phyloP scores from a whole-genome alignment of 2,113 vertebrate species.

The Hylia prasina region DNA sequence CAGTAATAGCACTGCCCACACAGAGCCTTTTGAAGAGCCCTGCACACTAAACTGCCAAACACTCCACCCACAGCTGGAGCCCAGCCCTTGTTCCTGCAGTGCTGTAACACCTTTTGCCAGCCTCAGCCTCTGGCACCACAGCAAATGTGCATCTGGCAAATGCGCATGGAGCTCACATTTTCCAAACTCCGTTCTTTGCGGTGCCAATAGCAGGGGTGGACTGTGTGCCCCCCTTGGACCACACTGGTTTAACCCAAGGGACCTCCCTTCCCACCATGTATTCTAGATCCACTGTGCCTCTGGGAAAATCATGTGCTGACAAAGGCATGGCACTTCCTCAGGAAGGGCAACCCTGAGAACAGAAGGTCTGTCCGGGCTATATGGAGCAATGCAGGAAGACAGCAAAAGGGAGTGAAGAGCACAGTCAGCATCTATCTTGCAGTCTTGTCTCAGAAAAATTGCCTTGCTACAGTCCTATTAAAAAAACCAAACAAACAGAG shows the following conservation, averaged over 20 bases:
- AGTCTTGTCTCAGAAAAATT: not conserved
- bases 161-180: rapidly evolving
- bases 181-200: not conserved
- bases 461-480: not conserved
- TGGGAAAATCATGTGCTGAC: not conserved
- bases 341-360: not conserved
- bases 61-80: not conserved
- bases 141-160: not conserved
- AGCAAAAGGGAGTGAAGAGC: not conserved
- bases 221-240: not conserved
- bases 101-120: not conserved
- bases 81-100: not conserved
- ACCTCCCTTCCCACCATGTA: not conserved
- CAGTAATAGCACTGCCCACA: not conserved
- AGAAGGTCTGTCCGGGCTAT: not conserved
- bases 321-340: not conserved
- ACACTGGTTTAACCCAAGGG: not conserved
- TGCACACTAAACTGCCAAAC: not conserved
- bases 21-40: not conserved
- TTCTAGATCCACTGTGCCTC: not conserved
- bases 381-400: not conserved
- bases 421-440: rapidly evolving
- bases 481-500: not conserved
- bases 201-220: not conserved
- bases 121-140: not conserved